These are phyloP conservation scores for Bos indicus DNA, from an alignment of 2,113 vertebrate genomes.

Conservation along the genomic window DNA sequence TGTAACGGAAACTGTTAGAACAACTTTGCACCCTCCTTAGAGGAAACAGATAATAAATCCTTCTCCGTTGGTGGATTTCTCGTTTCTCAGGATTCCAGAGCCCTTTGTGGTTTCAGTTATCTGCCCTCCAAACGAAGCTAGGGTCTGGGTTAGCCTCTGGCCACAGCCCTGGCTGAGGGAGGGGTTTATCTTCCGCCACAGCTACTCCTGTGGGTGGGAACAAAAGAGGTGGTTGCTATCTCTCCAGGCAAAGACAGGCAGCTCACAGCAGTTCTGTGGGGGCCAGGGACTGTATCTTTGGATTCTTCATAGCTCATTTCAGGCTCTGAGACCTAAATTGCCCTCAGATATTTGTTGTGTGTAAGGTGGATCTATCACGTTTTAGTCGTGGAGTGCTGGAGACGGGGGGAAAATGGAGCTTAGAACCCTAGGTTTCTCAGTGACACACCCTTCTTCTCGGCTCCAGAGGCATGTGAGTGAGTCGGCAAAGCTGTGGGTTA, in stretches of 20 bases:
- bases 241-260: background rate
- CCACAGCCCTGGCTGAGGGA: conserved; percentile 49
- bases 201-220: conserved; percentile 51
- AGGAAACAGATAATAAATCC: conserved; percentile 75
- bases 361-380: background rate
- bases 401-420: background rate
- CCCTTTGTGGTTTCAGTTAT: conserved; percentile 69
- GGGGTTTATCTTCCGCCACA: conserved; percentile 65
- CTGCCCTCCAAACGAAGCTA: conserved; percentile 7
- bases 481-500: background rate
- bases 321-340: background rate
- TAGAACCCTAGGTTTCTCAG: background rate
- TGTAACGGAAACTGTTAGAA: conserved; percentile 71
- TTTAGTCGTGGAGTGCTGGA: background rate
- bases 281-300: background rate
- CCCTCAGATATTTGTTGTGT: background rate
- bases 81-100: conserved; percentile 59
- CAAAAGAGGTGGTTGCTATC: conserved; percentile 47
- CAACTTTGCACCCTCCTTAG: conserved; percentile 45
- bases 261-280: background rate
- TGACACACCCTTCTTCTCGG: background rate
- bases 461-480: background rate
- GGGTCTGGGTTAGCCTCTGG: conserved; percentile 39
- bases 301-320: background rate
- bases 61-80: conserved; percentile 61